Evolutionary conservation across 2,113 vertebrate species (phyloP), one percentile per base, ranked within the genome.

Genomic region (Phyllopteryx taeniolatus): DNA sequence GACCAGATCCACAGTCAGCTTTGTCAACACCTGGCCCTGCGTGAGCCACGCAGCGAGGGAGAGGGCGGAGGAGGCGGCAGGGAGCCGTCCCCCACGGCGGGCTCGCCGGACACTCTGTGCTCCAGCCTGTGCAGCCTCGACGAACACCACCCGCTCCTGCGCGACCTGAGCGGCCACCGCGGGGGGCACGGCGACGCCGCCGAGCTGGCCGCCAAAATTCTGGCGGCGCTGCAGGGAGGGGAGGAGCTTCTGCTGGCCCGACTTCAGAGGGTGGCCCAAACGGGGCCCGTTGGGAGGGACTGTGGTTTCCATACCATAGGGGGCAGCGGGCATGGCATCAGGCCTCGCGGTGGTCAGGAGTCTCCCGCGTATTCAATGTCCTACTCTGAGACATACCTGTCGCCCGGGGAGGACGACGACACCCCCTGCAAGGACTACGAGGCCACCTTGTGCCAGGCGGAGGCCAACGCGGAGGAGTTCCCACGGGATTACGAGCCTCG

Each of bases 91-190:
- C 95, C 94, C 72, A 94, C 94, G 2, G 90, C 94, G 35, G 91
- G 95, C 67, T 98, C 96, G 66, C 96, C 97, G 0, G 95, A 98
- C 84, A 98, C 97, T 67, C 90, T 97, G 82, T 96, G 95, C 90
- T 99, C 98, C 85, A 99, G 97, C 83, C 92, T 97, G 56, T 98
- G 94, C 93, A 99, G 98, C 89, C 89, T 99, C 85, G 96, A 99
- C 3, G 92, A 93, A 79, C 94, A 95, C 15, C 94, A 95, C 88
- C 91, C 94, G 0, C 89, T 97, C 73, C 90, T 95, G 67, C 92
- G 91, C 2, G 90, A 92, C 87, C 88, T 94, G 85, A 91, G 93
- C 47, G 65, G 70, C 22, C 81, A 74, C 63, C 68, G 79, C 0
- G 54, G 79, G 47, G 66, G 92, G 91, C n/a, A 91, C 92, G 80